phyloP scores from a whole-genome alignment of 2,888 invertebrate species.

The Chymomyza procnemis region DNA sequence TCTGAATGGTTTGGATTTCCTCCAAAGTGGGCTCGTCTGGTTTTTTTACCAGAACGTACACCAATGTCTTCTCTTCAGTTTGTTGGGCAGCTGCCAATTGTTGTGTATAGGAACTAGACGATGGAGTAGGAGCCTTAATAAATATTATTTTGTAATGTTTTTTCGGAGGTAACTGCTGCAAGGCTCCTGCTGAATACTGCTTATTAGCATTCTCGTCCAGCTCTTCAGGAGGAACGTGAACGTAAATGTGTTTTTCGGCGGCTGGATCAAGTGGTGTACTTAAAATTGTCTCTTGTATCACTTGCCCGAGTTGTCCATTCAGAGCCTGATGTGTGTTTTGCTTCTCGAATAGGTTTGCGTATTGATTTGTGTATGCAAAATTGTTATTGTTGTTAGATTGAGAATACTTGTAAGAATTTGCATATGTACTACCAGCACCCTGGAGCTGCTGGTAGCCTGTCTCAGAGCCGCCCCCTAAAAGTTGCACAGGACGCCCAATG shows the following conservation, averaged over 20 bases:
- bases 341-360: neutral
- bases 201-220: conserved; percentile 83
- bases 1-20: conserved; percentile 82
- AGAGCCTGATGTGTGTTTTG: conserved; percentile 18
- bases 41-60: conserved; percentile 85
- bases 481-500: conserved; percentile 1
- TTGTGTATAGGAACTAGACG: conserved; percentile 81
- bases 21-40: conserved; percentile 84
- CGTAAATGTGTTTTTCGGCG: conserved; percentile 91
- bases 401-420: neutral
- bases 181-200: conserved; percentile 66
- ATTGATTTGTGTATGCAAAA: neutral
- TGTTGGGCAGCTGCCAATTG: conserved; percentile 81
- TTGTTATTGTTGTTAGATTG: neutral
- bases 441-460: neutral
- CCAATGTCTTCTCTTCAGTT: conserved; percentile 84
- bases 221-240: conserved; percentile 91
- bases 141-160: conserved; percentile 88
- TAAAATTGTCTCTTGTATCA: conserved; percentile 55
- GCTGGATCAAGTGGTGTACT: conserved; percentile 79
- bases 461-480: conserved; percentile 3
- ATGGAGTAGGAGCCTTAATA: conserved; percentile 83
- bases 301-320: conserved; percentile 48
- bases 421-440: neutral
- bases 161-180: conserved; percentile 82